phyloP scores from a whole-genome alignment of 2,797 vertebrate species.

The Dendrocincla fuliginosa region DNA sequence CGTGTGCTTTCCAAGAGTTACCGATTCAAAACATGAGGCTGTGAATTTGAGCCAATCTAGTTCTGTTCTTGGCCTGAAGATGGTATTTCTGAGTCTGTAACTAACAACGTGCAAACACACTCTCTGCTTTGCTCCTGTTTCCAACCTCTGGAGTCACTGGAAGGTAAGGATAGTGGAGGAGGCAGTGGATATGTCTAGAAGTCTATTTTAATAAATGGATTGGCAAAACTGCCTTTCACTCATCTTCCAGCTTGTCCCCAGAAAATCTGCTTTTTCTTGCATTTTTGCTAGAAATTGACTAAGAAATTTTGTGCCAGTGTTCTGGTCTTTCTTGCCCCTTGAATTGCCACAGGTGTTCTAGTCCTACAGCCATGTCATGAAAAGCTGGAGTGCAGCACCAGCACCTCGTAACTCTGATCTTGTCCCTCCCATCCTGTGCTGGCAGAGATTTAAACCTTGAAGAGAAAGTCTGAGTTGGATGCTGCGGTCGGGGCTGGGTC shows the following conservation, averaged over 20 bases:
- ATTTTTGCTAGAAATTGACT: not conserved
- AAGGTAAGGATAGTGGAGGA: not conserved
- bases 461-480: not conserved
- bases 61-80: not conserved
- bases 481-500: not conserved
- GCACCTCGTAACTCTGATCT: not conserved
- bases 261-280: not conserved
- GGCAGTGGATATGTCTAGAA: not conserved
- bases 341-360: not conserved
- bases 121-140: not conserved
- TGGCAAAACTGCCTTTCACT: not conserved
- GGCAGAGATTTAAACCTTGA: not conserved
- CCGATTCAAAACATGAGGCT: fast-evolving
- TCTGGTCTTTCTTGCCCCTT: not conserved
- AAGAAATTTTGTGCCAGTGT: not conserved
- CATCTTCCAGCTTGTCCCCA: not conserved
- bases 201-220: not conserved
- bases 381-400: not conserved
- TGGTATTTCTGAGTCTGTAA: not conserved
- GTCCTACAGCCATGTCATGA: not conserved
- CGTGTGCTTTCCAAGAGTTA: not conserved
- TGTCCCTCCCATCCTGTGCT: fast-evolving
- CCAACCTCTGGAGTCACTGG: not conserved
- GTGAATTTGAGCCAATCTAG: not conserved
- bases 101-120: not conserved